phyloP scores from a whole-genome alignment of 2,888 invertebrate genomes.

The Parnassius mnemosyne region DNA sequence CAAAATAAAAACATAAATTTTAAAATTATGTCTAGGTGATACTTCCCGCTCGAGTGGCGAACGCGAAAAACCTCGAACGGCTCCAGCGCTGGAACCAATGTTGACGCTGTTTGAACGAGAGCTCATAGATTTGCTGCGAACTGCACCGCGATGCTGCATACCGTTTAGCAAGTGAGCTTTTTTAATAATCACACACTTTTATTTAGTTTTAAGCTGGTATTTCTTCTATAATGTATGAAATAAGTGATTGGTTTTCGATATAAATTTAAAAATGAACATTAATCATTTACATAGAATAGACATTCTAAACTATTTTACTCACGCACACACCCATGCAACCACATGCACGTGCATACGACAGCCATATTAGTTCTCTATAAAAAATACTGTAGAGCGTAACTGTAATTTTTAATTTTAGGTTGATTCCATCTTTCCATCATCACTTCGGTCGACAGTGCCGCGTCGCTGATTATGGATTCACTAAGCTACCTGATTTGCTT shows the following conservation, averaged over 20 bases:
- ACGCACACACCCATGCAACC: no score
- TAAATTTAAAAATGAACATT: not conserved
- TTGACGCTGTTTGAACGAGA: slow-evolving; percentile 92
- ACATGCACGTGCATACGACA: no score
- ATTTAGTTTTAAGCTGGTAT: no score
- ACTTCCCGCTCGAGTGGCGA: slow-evolving; percentile 59
- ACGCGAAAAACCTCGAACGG: slow-evolving; percentile 76
- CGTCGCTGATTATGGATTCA: slow-evolving; percentile 98
- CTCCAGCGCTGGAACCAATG: slow-evolving; percentile 85
- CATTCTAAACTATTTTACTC: no score
- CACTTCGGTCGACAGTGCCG: slow-evolving; percentile 97
- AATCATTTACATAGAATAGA: no score
- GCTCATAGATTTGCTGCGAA: slow-evolving; percentile 90
- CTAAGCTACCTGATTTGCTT: slow-evolving; percentile 93
- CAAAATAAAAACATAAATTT: not conserved
- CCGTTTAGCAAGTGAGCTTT: slow-evolving; percentile 78
- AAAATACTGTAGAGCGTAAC: no score
- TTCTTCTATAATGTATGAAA: no score
- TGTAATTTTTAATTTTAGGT: slow-evolving; percentile 70
- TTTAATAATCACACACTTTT: no score
- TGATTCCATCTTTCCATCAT: slow-evolving; percentile 97
- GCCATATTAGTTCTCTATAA: no score
- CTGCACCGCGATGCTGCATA: slow-evolving; percentile 90
- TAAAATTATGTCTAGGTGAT: slow-evolving; percentile 47
- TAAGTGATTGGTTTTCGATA: no score